Evolutionary conservation across 1,140 invertebrate species (phyloP), one percentile per base, ranked within the genome.

Genomic region (Lucilia sericata): DNA sequence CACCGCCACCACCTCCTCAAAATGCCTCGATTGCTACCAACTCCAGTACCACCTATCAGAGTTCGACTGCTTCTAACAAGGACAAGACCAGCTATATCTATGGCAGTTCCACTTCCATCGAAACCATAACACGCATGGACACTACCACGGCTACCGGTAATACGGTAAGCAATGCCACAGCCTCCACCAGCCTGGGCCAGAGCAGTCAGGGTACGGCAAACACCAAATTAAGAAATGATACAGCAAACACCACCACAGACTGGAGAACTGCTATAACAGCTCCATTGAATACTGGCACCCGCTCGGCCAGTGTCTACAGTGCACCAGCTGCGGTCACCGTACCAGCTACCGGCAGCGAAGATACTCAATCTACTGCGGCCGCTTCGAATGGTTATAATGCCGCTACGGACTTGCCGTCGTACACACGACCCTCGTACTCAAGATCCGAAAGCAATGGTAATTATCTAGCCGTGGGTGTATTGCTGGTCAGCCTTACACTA

Each of bases 361-460:
- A 90, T 74, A 88, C 88, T 30, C 88, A 88, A 9, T 89, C 88
- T 49, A 88, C 89, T 42, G 80, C 82, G 19, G 82, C 85, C 2
- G 85, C 85, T 14, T 84, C 85, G 74, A 89, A 85, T 85, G 89
- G 85, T 30, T 87, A 86, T 74, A 90, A 90, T 76, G 88, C 89
- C 84, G 86, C 88, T 84, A 88, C 89, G 47, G 89, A 90, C 70
- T 80, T 90, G 86, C 89, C 89, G 75, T 90, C 89, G 75, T 90
- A 90, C 76, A 90, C 89, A 10, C 86, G 89, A 47, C 89, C 89
- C 86, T 89, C 89, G 75, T 90, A 90, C 85, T 86, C 89, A 36
- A 89, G 89, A 75, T 90, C 89, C 85, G 89, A 90, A 86, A 89
- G 86, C 88, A 90, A 90, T 87, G 89, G 89, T 90, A 90, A 90